Evolutionary conservation across 2,888 invertebrate species (phyloP), one percentile per base, ranked within the genome.

Genomic region (Sisyra nigra): DNA sequence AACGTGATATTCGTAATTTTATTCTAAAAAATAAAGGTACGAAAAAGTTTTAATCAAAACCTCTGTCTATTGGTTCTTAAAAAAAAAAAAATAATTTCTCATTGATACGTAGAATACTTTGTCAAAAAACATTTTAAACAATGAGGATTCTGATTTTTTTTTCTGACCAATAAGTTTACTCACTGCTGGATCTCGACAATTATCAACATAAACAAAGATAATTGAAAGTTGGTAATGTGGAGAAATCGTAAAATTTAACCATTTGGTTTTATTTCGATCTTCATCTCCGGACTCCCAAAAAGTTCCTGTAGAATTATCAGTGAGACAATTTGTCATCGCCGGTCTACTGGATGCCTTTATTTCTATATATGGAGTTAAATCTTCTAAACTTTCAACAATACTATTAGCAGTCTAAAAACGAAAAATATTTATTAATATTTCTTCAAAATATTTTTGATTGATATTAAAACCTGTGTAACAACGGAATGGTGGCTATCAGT

Each of bases 241-340:
- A 48, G 72, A 61, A 50, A 74, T 76, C 1, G 71, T 68, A 14
- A 85, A 66, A 43, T 82, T 85, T 19, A 92, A 73, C 54, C 80
- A 80, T 63, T 94, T 93, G 17, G 87, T 80, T 60, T 91, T 89
- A 60, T 91, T 92, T 45, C 86, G 71, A 63, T 97, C 96, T 56
- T 96, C 96, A 54, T 96, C 96, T 1, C 93, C 94, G 31, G 93
- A 93, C 65, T 97, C 97, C 97, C 97, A 97, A 65, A 97, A 97
- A 0, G 97, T 97, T 61, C 97, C 97, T 0, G 94, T 93, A 4
- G 91, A 91, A 54, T 84, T 85, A 59, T 97, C 97, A 0, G 82
- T 85, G 11, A 97, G 69, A 49, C 92, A 91, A 2, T 82, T 85
- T 3, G 89, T 80, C 89, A 97, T 92, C 6, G 91, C 93, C 55